A percentile compares a stretch with the other conserved stretches of the same genome.
Conservation (phyloP, 2,888 invertebrate species). For the Andrena chrysosceles region DNA sequence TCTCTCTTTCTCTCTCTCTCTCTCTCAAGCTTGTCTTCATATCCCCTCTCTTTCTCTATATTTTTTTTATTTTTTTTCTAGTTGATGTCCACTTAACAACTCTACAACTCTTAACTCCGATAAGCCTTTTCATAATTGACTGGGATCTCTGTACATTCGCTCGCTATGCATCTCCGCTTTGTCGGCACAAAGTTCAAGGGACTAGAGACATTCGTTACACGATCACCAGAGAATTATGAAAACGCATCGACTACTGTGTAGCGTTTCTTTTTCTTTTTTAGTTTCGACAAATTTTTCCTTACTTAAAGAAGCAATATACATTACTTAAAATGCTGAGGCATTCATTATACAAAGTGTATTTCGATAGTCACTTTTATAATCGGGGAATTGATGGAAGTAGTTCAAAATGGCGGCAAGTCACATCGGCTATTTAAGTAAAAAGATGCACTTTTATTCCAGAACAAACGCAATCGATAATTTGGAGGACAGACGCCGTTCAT, state of each 20-base stretch:
- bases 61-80: slow-evolving; percentile 53
- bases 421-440: slow-evolving; percentile 68
- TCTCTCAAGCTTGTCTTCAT: slow-evolving; percentile 56
- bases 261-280: slow-evolving; percentile 4
- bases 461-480: slow-evolving; percentile 70
- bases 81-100: slow-evolving; percentile 66
- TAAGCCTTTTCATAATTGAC: slow-evolving; percentile 49
- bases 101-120: slow-evolving; percentile 26
- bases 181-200: neutral
- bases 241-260: slow-evolving; percentile 59
- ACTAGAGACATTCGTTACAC: slow-evolving; percentile 12
- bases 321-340: slow-evolving; percentile 64
- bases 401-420: slow-evolving; percentile 85
- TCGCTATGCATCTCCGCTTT: neutral
- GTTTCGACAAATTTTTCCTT: slow-evolving; percentile 23
- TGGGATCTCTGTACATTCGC: slow-evolving; percentile 8
- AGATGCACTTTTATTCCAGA: slow-evolving; percentile 67
- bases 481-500: slow-evolving; percentile 76
- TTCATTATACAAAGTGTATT: slow-evolving; percentile 42
- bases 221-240: slow-evolving; percentile 68
- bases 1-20: slow-evolving; percentile 38
- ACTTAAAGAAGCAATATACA: slow-evolving; percentile 72
- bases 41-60: slow-evolving; percentile 51
- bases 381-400: slow-evolving; percentile 84
- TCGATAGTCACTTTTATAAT: slow-evolving; percentile 55